Base-by-base conservation (phyloP, 1,140 invertebrate genomes). In the Schlechtendalia chinensis region DNA sequence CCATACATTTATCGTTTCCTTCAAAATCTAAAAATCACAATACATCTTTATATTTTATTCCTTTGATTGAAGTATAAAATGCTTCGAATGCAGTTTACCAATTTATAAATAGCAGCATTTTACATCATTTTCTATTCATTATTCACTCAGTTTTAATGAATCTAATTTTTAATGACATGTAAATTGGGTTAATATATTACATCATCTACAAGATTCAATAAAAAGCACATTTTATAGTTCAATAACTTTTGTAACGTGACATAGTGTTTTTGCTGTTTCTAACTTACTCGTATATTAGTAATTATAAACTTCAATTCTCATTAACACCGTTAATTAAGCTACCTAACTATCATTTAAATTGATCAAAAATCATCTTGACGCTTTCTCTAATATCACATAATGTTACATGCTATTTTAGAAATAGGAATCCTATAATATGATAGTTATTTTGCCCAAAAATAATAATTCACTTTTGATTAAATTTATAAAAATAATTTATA, bases 161-260 rank as follows among this genome's bases (percentile, higher is more conserved):
- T 39, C 32, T 39, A 39, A 39, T 61, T 65, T 65, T 65, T n/a
- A 65, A 65, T 39, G 61, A 39, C 2, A 19, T 39, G 4, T 29
- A 17, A 39, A 8, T 39, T 39, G 8, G 8, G 3, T 17, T 1
- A n/a, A 39, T 39, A 39, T 65, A 8, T 1, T 12, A 39, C 1
- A 65, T 19, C 27, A 1, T 65, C 29, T 65, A 65, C 32, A 65
- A 67, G 39, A 19, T 47, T 22, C 65, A 67, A 67, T 45, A 10
- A 47, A 32, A 67, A 45, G n/a, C 65, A 47, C 3, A 47, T 67
- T 47, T 67, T 47, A 47, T 47, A 67, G 39, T 67, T 67, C 11
- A 47, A 22, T 47, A 67, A 47, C 32, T 67, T 67, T 67, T 22
- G 10, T 4, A 24, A 17, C 65, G 5, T 47, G 22, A 45, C 32